Evolutionary conservation across 2,888 invertebrate species (phyloP).

Genomic region (Seladonia tumulorum): DNA sequence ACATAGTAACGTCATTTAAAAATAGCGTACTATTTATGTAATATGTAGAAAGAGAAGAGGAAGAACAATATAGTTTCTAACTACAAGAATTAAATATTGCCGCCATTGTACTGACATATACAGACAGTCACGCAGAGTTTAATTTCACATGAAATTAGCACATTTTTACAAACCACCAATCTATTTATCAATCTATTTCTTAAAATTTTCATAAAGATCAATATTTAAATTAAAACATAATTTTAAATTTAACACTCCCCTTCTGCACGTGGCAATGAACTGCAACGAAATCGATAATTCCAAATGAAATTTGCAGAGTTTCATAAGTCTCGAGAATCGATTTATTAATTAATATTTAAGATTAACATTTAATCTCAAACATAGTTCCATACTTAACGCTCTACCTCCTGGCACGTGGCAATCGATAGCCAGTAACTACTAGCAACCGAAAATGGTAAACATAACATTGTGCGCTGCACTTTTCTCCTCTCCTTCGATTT

Average conservation of each 20-base stretch:
- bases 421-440: conserved; percentile 54
- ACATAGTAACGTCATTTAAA: neutral
- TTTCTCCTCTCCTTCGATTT: conserved; percentile 1
- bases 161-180: neutral
- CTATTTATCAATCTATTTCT: neutral
- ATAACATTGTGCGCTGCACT: conserved; percentile 29
- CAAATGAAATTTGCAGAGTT: too few species aligned
- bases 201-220: neutral
- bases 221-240: too few species aligned
- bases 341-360: too few species aligned
- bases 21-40: neutral
- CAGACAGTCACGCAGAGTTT: neutral
- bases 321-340: neutral
- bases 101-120: conserved; percentile 29
- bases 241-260: too few species aligned
- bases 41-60: neutral
- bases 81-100: neutral
- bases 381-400: neutral
- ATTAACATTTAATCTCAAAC: neutral
- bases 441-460: conserved; percentile 63
- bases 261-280: too few species aligned
- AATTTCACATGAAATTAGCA: neutral
- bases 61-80: neutral
- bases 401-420: neutral
- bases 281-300: too few species aligned